Base-by-base conservation (phyloP, 35 echinoderm and acorn worm species). In the Apostichopus californicus region DNA sequence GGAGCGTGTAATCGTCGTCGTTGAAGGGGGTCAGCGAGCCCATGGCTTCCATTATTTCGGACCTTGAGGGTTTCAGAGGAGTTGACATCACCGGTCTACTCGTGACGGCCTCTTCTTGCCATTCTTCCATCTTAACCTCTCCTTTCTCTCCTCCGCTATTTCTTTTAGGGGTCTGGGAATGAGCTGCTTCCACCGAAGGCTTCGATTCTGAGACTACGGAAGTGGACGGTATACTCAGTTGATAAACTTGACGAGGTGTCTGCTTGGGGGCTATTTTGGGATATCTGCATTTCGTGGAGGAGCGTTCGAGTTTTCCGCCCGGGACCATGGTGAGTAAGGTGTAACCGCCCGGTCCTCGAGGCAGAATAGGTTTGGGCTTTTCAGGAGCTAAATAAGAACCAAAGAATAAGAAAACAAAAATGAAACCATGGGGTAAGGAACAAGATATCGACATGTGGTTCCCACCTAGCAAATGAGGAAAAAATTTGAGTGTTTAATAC, bases 271-370 rank as follows among this genome's bases (percentile, higher is more conserved):
- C 89, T 9, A 91, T 91, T 59, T 59, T 91, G 5, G 53, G 73
- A 18, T 78, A 91, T 54, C 89, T 77, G 80, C 9, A 24, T 68
- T 68, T 61, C 54, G 25, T 60, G 46, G 23, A 10, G 1, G 8
- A 60, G 5, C 55, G 63, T 60, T 66, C 23, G 18, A 58, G 22
- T 83, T 85, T n/a, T 91, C 25, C 61, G 91, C 82, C 34, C 13
- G 94, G 83, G 5, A 93, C 93, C 11, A 97, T 87, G 25, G 95
- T 91, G 2, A 97, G 90, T 9, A 97, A 73, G 71, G 95, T 90
- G 18, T 93, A 93, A 4, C 90, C 78, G 23, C 56, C 64, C 5
- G 86, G 66, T 13, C 84, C 71, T 87, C 86, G 87, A 18, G 93
- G 93, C 52, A 93, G 79, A 75, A 95, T 94, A 4, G 93, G 93